phyloP scores from a whole-genome alignment of 2,797 vertebrate genomes.

The Characodon lateralis region DNA sequence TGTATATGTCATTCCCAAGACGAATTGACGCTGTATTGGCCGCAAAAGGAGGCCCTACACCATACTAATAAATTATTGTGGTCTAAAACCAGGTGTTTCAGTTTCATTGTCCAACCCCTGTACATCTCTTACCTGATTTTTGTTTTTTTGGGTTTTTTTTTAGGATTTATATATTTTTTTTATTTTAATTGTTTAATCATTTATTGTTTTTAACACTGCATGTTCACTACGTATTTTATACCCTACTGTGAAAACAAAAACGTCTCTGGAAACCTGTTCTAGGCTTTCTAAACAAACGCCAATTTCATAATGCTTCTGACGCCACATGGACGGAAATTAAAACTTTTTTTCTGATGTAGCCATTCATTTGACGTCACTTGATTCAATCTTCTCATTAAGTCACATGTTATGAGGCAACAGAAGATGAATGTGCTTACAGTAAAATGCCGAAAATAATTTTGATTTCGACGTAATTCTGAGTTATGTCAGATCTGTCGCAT shows the following conservation, averaged over 20 bases:
- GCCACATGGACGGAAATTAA: slow-evolving; percentile 15
- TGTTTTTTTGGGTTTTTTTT: too few species aligned
- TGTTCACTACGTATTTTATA: too few species aligned
- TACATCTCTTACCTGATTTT: too few species aligned
- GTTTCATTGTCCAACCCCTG: too few species aligned
- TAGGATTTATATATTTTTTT: too few species aligned
- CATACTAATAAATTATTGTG: too few species aligned
- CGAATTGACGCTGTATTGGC: too few species aligned
- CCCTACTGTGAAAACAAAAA: slow-evolving; percentile 12
- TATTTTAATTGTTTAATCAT: too few species aligned
- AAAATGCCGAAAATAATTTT: background rate
- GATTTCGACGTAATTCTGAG: background rate
- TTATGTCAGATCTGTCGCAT: background rate
- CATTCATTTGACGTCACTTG: slow-evolving; percentile 49
- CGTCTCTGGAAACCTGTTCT: slow-evolving; percentile 40
- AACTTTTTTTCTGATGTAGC: slow-evolving; percentile 20
- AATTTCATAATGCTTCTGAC: slow-evolving; percentile 66
- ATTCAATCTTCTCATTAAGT: slow-evolving; percentile 6
- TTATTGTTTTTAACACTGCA: too few species aligned
- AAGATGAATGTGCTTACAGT: background rate
- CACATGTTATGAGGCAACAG: slow-evolving; percentile 22
- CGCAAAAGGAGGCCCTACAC: too few species aligned
- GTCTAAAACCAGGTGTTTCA: too few species aligned
- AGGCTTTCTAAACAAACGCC: slow-evolving; percentile 75
- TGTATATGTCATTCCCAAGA: too few species aligned